Percentiles rank a stretch among this genome's conserved stretches.
These are phyloP conservation scores for Nemopilema nomurai DNA, from an alignment of 30 jellyfish, hydroid and myxozoan species.

Conservation along the genomic window DNA sequence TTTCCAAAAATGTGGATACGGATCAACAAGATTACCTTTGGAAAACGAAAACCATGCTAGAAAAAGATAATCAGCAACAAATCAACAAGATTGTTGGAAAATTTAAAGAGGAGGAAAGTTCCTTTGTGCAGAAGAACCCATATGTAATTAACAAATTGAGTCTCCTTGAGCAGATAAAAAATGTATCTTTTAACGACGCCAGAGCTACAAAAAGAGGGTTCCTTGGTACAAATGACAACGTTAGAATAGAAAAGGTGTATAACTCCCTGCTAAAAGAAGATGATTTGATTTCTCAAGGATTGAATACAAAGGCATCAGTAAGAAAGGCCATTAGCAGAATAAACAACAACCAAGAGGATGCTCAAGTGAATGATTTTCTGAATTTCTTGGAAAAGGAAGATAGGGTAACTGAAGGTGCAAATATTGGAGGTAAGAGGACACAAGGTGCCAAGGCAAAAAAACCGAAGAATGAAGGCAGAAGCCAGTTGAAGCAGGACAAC, in stretches of 20 bases:
- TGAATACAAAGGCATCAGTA: constrained; percentile 47
- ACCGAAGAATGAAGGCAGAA: constrained; percentile 21
- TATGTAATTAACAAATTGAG: constrained; percentile 60
- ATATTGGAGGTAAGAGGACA: background rate
- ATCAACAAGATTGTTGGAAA: constrained; percentile 39
- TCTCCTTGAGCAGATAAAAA: constrained; percentile 27
- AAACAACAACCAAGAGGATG: constrained; percentile 49
- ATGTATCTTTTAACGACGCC: constrained; percentile 11
- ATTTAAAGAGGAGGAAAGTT: constrained; percentile 40
- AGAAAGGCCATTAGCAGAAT: constrained; percentile 20
- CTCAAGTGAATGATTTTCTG: constrained; percentile 31
- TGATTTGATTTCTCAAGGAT: constrained; percentile 56
- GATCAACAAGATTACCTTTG: constrained; percentile 21
- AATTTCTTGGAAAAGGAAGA: constrained; percentile 50
- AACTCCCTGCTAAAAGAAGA: constrained; percentile 63
- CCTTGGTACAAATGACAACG: constrained; percentile 47
- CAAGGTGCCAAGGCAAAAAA: background rate
- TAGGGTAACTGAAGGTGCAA: constrained; percentile 14
- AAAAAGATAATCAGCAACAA: constrained; percentile 33
- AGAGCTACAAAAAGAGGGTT: constrained; percentile 39
- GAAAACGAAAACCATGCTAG: constrained; percentile 53
- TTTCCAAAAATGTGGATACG: constrained; percentile 26
- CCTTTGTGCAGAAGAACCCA: constrained; percentile 73
- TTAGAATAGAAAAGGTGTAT: constrained; percentile 46
- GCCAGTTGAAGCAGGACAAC: constrained; percentile 24